Evolutionary conservation across 1,140 invertebrate species (phyloP).

Genomic region (Idris sp.): DNA sequence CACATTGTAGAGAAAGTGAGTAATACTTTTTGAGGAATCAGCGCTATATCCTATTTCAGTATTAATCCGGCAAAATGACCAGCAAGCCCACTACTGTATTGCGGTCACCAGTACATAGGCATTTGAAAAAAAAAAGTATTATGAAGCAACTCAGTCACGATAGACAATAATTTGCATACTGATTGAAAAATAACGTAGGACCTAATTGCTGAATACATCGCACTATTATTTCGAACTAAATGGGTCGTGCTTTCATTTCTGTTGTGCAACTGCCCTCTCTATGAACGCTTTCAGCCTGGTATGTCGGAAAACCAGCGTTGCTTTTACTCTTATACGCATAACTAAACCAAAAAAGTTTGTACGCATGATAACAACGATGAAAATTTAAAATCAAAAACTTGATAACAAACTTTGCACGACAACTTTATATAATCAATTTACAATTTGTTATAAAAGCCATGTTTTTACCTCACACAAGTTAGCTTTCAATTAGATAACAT

Average conservation of each 20-base stretch:
- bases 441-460: too few species aligned
- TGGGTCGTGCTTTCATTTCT: constrained; percentile 47
- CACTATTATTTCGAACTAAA: constrained; percentile 37
- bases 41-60: constrained; percentile 18
- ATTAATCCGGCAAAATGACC: constrained; percentile 9
- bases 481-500: too few species aligned
- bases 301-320: constrained; percentile 9
- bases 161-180: constrained; percentile 8
- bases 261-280: constrained; percentile 31
- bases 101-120: too few species aligned
- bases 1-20: constrained; percentile 27
- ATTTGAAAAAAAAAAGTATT: too few species aligned
- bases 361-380: too few species aligned
- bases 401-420: too few species aligned
- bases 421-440: too few species aligned
- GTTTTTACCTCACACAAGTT: too few species aligned
- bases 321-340: constrained; percentile 13
- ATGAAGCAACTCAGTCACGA: neutral
- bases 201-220: constrained; percentile 15
- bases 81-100: too few species aligned
- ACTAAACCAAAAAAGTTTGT: constrained; percentile 10
- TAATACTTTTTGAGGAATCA: constrained; percentile 35
- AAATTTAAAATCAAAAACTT: too few species aligned
- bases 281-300: constrained; percentile 26
- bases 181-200: constrained; percentile 9